phyloP scores from a whole-genome alignment of 2,888 invertebrate genomes.

The Philereme transversata region DNA sequence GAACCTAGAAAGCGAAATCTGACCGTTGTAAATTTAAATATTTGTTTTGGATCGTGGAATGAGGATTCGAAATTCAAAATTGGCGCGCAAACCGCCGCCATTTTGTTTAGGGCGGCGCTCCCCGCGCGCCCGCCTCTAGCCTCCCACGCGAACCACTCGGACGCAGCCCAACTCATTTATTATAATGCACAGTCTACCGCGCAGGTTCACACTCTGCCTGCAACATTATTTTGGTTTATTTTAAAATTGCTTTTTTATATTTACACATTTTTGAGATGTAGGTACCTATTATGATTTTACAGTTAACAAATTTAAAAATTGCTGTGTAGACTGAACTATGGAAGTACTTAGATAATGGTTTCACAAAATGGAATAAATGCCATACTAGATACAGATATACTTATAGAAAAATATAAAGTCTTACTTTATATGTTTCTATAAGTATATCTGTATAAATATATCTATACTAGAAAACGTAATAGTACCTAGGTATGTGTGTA shows the following conservation, averaged over 20 bases:
- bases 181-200: constrained; percentile 72
- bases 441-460: too few species aligned
- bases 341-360: too few species aligned
- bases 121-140: constrained; percentile 80
- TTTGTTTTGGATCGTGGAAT: neutral
- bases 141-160: constrained; percentile 76
- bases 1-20: neutral
- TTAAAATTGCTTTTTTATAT: neutral
- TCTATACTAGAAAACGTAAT: too few species aligned
- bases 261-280: too few species aligned
- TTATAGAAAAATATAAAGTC: too few species aligned
- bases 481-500: too few species aligned
- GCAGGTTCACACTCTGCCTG: constrained; percentile 49
- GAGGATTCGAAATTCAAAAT: constrained; percentile 68
- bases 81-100: constrained; percentile 85
- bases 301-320: too few species aligned
- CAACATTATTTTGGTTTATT: neutral
- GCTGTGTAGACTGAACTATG: too few species aligned
- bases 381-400: too few species aligned
- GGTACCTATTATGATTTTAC: too few species aligned
- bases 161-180: constrained; percentile 83
- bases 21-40: neutral
- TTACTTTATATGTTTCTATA: too few species aligned
- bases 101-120: constrained; percentile 84
- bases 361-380: too few species aligned